These are phyloP conservation scores for Cryptocephalus moraei DNA, from an alignment of 2,888 invertebrate genomes.

Conservation along the genomic window DNA sequence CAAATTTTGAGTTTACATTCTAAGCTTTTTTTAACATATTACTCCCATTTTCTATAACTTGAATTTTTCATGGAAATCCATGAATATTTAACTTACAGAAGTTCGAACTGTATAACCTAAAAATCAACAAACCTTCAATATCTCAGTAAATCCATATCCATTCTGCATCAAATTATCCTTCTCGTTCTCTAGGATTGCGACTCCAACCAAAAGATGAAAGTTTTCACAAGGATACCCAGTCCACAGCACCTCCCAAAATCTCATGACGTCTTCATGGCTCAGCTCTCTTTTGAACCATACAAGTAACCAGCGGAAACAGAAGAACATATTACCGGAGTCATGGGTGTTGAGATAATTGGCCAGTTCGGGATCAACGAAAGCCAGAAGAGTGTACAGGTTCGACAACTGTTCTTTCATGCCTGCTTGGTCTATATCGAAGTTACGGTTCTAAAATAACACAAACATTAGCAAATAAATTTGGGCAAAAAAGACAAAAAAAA, in stretches of 20 bases:
- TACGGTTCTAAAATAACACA: slow-evolving; percentile 39
- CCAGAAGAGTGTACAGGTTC: slow-evolving; percentile 71
- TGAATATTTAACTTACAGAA: too few species aligned
- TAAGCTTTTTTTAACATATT: too few species aligned
- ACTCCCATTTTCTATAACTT: too few species aligned
- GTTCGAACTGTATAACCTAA: too few species aligned
- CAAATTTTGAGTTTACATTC: too few species aligned
- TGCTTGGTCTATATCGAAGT: slow-evolving; percentile 95
- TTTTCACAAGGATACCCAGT: slow-evolving; percentile 88
- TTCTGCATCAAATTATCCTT: slow-evolving; percentile 80
- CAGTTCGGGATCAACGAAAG: slow-evolving; percentile 74
- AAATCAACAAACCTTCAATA: slow-evolving; percentile 59
- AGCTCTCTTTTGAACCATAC: slow-evolving; percentile 90
- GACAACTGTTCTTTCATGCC: slow-evolving; percentile 90
- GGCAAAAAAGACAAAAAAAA: background rate
- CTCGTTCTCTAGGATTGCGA: slow-evolving; percentile 87
- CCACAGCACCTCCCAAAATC: slow-evolving; percentile 95
- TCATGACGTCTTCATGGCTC: slow-evolving; percentile 73
- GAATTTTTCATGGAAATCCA: too few species aligned
- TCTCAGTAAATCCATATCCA: slow-evolving; percentile 92
- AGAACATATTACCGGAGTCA: slow-evolving; percentile 94
- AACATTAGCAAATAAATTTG: background rate
- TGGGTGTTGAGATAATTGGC: slow-evolving; percentile 77
- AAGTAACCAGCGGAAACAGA: slow-evolving; percentile 76
- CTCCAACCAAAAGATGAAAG: slow-evolving; percentile 88